Evolutionary conservation across 2,113 vertebrate species (phyloP).

Genomic region (Apteryx owenii): DNA sequence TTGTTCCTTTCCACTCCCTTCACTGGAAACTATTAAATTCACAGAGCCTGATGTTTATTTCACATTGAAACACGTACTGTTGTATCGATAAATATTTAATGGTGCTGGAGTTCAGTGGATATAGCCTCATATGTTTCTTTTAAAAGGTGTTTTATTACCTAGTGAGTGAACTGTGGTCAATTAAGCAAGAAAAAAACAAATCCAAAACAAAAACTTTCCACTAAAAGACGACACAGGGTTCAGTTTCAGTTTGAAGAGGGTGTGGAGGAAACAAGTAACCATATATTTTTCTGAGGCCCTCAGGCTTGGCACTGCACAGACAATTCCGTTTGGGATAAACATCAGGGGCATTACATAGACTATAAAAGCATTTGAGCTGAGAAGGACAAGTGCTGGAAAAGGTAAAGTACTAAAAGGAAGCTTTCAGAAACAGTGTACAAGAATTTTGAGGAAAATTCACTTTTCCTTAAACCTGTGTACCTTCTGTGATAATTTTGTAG

Average conservation of each 20-base stretch:
- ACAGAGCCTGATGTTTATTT: slow-evolving; percentile 69
- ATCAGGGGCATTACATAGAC: slow-evolving; percentile 16
- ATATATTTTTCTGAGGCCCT: slow-evolving; percentile 50
- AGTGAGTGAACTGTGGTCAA: slow-evolving; percentile 36
- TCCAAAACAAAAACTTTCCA: slow-evolving; percentile 29
- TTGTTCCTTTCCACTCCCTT: not conserved
- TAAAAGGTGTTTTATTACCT: slow-evolving; percentile 75
- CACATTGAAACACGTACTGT: slow-evolving; percentile 45
- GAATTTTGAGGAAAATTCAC: not conserved
- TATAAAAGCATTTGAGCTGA: slow-evolving; percentile 56
- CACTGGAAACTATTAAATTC: slow-evolving; percentile 74
- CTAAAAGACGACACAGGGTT: slow-evolving; percentile 57
- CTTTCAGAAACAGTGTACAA: not conserved
- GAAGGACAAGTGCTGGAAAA: slow-evolving; percentile 14
- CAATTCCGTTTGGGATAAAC: slow-evolving; percentile 59
- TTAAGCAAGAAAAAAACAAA: slow-evolving; percentile 18
- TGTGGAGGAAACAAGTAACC: slow-evolving; percentile 37
- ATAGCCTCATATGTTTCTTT: slow-evolving; percentile 63
- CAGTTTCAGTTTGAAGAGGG: slow-evolving; percentile 62
- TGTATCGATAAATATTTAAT: slow-evolving; percentile 79
- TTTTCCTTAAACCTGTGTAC: not conserved
- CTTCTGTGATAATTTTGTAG: not conserved
- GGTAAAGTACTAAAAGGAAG: slow-evolving; percentile 7
- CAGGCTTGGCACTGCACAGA: slow-evolving; percentile 33
- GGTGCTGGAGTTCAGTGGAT: slow-evolving; percentile 44